Evolutionary conservation across 2,113 vertebrate species (phyloP).

Genomic region (Phylloscopus trochilus): DNA sequence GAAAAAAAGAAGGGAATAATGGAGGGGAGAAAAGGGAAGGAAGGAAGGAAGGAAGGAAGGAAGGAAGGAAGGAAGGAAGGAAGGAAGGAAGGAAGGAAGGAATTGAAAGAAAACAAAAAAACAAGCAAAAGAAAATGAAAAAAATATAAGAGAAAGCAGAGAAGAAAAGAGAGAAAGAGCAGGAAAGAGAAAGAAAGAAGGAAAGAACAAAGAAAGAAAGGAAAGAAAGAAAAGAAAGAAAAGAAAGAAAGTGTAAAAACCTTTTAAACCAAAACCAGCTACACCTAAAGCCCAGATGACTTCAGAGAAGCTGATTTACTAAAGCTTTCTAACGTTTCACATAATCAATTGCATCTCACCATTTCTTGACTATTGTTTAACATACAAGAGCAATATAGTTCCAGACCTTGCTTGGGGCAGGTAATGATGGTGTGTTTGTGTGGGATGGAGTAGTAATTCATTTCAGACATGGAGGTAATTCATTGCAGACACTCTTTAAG

Average conservation of each 20-base stretch:
- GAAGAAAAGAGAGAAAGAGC: too few species aligned
- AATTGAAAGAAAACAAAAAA: not conserved
- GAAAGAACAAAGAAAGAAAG: too few species aligned
- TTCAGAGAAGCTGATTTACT: conserved; percentile 57
- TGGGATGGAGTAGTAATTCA: conserved; percentile 58
- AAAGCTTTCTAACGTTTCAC: conserved; percentile 49
- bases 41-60: not conserved
- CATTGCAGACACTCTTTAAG: conserved; percentile 62
- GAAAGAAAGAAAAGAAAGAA: too few species aligned
- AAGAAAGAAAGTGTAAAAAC: not conserved
- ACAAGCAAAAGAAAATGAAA: not conserved
- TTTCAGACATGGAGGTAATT: conserved; percentile 64
- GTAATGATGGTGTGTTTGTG: conserved; percentile 45
- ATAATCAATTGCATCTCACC: conserved; percentile 44
- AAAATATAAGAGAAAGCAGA: too few species aligned
- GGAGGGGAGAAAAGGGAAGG: not conserved
- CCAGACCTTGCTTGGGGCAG: conserved; percentile 59
- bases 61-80: not conserved
- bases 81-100: not conserved
- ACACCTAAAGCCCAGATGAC: conserved; percentile 30
- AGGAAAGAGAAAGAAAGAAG: too few species aligned
- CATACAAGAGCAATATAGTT: conserved; percentile 52
- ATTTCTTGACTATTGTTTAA: conserved; percentile 46
- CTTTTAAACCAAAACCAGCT: conserved; percentile 35
- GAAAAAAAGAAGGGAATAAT: not conserved